Base-by-base conservation (phyloP, 2,888 invertebrate species). In the Trachelus troglodyta region DNA sequence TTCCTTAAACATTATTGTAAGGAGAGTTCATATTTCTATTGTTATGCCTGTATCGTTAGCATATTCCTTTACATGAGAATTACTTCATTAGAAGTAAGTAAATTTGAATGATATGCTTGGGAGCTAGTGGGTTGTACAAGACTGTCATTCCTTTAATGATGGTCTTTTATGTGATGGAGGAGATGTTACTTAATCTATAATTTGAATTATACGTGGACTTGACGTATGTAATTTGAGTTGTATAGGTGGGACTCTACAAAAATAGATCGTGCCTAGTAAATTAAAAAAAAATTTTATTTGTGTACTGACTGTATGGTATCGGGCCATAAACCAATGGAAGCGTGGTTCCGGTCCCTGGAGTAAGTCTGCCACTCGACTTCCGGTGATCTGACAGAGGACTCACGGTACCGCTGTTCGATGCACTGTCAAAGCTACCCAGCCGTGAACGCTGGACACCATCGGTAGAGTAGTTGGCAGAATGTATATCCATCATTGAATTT, bases 251-350 rank as follows among this genome's bases (percentile, higher is more conserved):
- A 56, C 56, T 56, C 2, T 56, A 56, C 23, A 56, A 23, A 56
- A 56, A 23, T 1, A 9, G 23, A 56, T 56, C 23, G 56, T 56
- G 9, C 23, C 12, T 71, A 34, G 71, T 71, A 31, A 71, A 71
- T 71, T 1, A 15, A 34, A 31, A 71, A 71, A 31, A 71, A 33
- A 11, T n/a, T 56, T 2, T 71, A 34, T 71, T 31, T 71, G 75
- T 82, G 88, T 94, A 96, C 96, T 95, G 94, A 96, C 96, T 96
- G 92, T 95, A 95, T 79, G 95, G 95, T 85, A 94, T 93, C 84
- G 95, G 95, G 82, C 95, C 95, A 91, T 96, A 96, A 85, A 96
- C 94, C 90, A 95, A 93, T 81, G 96, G 95, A 92, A 95, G 94
- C 89, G 94, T 93, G 84, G 94, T 92, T 85, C 93, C 92, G 83